Conservation (phyloP, 37 sponge, comb jelly and placozoan species). For the Mnemiopsis leidyi region DNA sequence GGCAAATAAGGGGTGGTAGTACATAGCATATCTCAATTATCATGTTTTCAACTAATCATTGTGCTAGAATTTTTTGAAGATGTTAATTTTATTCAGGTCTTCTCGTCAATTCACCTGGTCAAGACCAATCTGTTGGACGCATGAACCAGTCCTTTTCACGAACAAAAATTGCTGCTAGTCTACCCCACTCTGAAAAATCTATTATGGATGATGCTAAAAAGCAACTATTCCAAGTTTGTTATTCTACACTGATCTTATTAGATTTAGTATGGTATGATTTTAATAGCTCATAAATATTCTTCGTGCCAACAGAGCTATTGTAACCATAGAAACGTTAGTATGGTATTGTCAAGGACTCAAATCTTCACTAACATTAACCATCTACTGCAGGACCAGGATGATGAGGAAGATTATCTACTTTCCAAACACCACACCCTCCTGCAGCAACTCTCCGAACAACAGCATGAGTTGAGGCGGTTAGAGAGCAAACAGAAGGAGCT, state of each 20-base stretch:
- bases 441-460: not conserved
- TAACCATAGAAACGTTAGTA: not conserved
- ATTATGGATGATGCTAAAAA: conserved; percentile 53
- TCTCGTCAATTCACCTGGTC: not conserved
- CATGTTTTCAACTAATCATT: too few species aligned
- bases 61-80: too few species aligned
- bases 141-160: conserved; percentile 39
- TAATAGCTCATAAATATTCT: too few species aligned
- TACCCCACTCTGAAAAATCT: not conserved
- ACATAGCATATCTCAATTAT: too few species aligned
- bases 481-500: conserved; percentile 30
- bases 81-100: conserved; percentile 4
- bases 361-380: not conserved
- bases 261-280: too few species aligned
- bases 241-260: too few species aligned
- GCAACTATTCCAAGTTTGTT: conserved; percentile 1
- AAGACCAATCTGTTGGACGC: conserved; percentile 39
- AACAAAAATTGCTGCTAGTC: conserved; percentile 35
- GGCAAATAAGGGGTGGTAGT: too few species aligned
- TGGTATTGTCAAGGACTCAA: too few species aligned
- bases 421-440: conserved; percentile 11
- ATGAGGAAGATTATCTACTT: conserved; percentile 26
- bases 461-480: conserved; percentile 25
- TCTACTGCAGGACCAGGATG: not conserved
- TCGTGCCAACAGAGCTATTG: too few species aligned